phyloP scores from a whole-genome alignment of 2,888 invertebrate species.

The Cheiracanthium punctorium region DNA sequence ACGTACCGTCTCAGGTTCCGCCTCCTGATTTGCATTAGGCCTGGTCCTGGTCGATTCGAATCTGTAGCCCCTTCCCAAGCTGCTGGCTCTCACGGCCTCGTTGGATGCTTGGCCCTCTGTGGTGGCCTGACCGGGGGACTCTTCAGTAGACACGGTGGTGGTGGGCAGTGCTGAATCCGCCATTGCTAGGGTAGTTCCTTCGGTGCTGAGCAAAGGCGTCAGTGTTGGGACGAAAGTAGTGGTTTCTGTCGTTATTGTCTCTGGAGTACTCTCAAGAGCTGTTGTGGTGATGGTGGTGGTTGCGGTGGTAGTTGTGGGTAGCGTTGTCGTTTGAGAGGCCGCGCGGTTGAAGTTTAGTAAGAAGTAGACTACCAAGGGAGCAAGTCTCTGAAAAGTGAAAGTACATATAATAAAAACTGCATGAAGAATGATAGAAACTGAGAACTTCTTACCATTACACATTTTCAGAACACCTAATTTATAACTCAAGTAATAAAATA shows the following conservation, averaged over 20 bases:
- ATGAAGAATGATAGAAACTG: too few relatives aligned
- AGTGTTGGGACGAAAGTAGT: neutral
- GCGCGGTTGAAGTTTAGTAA: neutral
- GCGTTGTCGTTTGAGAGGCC: constrained; percentile 14
- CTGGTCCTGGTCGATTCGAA: constrained; percentile 49
- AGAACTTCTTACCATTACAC: too few relatives aligned
- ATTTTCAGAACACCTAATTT: too few relatives aligned
- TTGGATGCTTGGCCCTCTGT: constrained; percentile 38
- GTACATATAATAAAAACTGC: too few relatives aligned
- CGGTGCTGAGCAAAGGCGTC: neutral
- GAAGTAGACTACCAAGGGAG: neutral
- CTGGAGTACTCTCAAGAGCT: too few relatives aligned
- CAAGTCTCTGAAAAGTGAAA: neutral
- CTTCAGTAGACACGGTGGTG: constrained; percentile 37
- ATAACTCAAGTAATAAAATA: too few relatives aligned
- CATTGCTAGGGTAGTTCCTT: constrained; percentile 22
- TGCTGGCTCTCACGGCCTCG: constrained; percentile 32
- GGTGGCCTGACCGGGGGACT: constrained; percentile 7
- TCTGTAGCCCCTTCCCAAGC: neutral
- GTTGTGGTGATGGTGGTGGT: neutral
- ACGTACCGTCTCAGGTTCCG: constrained; percentile 9
- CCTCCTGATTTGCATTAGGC: constrained; percentile 42
- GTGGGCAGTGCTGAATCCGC: constrained; percentile 52
- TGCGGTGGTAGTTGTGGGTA: neutral
- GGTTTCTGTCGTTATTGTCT: neutral